phyloP scores from a whole-genome alignment of 2,113 vertebrate species.

The Mobula birostris region DNA sequence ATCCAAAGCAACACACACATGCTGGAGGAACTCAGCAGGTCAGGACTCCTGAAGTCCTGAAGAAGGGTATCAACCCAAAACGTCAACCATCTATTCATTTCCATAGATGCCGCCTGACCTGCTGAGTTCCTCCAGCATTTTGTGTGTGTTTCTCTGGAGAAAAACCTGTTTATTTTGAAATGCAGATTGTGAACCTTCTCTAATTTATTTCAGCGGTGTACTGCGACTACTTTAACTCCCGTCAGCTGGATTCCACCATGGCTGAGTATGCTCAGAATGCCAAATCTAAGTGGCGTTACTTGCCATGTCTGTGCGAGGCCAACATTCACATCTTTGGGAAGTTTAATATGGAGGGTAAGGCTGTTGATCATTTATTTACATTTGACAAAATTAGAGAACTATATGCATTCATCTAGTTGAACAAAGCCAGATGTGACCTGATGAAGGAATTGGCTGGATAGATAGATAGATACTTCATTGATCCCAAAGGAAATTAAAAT shows the following conservation, averaged over 20 bases:
- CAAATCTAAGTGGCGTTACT: slow-evolving; percentile 66
- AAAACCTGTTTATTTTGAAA: neutral
- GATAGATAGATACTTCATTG: too few species aligned
- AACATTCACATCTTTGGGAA: slow-evolving; percentile 42
- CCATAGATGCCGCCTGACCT: too few species aligned
- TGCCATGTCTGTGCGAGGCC: slow-evolving; percentile 62
- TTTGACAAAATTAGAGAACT: neutral
- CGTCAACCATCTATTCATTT: too few species aligned
- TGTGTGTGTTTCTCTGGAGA: too few species aligned
- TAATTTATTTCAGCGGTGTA: slow-evolving; percentile 57
- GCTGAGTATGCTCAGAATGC: slow-evolving; percentile 29
- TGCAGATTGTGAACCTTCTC: slow-evolving; percentile 1
- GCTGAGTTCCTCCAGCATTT: too few species aligned
- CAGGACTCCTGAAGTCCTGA: too few species aligned
- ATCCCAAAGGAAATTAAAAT: too few species aligned
- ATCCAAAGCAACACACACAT: too few species aligned
- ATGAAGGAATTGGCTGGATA: neutral
- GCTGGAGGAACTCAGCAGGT: too few species aligned
- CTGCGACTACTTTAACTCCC: slow-evolving; percentile 65
- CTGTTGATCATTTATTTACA: neutral
- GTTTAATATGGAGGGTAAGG: slow-evolving; percentile 61
- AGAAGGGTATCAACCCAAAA: too few species aligned
- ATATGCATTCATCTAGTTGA: neutral
- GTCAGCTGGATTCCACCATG: slow-evolving; percentile 40
- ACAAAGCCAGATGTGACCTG: neutral